These are phyloP conservation scores for Labia minor DNA, from an alignment of 2,888 invertebrate genomes.

Conservation along the genomic window DNA sequence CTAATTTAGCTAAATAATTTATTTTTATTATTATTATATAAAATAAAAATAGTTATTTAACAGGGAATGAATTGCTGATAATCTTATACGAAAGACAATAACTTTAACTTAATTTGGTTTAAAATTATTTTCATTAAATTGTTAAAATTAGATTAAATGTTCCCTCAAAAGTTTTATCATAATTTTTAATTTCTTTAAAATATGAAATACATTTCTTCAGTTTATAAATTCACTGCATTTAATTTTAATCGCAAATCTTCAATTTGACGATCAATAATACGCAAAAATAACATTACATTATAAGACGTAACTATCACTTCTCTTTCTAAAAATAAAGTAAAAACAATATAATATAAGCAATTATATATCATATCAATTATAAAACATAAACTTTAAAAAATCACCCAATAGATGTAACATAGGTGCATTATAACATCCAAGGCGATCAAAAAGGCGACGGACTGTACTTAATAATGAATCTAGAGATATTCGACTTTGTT, in stretches of 20 bases:
- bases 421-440: constrained; percentile 62
- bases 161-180: too few species aligned
- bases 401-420: constrained; percentile 54
- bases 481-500: constrained; percentile 34
- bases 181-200: too few species aligned
- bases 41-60: too few species aligned
- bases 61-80: too few species aligned
- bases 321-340: constrained; percentile 43
- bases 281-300: constrained; percentile 71
- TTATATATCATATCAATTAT: background rate
- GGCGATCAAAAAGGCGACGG: constrained; percentile 44
- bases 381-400: constrained; percentile 8
- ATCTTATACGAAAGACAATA: too few species aligned
- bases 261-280: constrained; percentile 66
- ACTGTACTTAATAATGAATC: constrained; percentile 41
- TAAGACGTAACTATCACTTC: constrained; percentile 59
- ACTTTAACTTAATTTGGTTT: too few species aligned
- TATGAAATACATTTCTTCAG: too few species aligned
- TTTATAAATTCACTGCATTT: too few species aligned
- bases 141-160: too few species aligned
- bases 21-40: too few species aligned
- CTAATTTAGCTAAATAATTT: too few species aligned
- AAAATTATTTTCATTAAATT: too few species aligned
- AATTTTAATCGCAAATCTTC: constrained; percentile 40
- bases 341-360: constrained; percentile 25